These are phyloP conservation scores for Dynastes hyllus DNA, from an alignment of 2,888 invertebrate species.

Conservation along the genomic window DNA sequence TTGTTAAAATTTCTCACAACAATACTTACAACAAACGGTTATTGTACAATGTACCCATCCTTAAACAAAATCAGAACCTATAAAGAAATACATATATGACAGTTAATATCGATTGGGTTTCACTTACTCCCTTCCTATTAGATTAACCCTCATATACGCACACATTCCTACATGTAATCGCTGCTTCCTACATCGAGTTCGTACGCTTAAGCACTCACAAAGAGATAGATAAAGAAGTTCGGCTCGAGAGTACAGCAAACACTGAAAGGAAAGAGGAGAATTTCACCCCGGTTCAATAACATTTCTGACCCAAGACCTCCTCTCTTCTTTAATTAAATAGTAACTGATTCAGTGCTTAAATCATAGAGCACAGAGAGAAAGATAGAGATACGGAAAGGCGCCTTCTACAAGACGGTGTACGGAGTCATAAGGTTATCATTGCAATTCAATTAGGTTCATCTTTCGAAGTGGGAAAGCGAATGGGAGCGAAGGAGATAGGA, in stretches of 20 bases:
- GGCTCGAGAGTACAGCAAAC: not conserved
- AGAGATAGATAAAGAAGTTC: not conserved
- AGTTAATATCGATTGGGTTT: no score
- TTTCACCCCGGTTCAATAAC: constrained; percentile 17
- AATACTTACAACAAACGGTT: no score
- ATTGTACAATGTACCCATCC: no score
- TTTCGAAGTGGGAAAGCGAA: constrained; percentile 2
- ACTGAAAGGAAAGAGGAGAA: not conserved
- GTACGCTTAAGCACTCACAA: not conserved
- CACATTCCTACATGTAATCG: no score
- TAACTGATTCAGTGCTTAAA: constrained; percentile 56
- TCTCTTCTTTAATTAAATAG: constrained; percentile 56
- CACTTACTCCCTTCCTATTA: no score
- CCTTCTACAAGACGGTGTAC: not conserved
- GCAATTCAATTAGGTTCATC: constrained; percentile 55
- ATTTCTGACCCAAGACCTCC: constrained; percentile 36
- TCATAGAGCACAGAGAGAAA: constrained; percentile 50
- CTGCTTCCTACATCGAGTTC: not conserved
- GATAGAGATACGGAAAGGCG: no score
- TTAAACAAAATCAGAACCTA: no score
- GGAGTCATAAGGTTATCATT: constrained; percentile 50
- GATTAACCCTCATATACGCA: no score
- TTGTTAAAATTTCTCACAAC: no score
- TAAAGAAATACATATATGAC: no score
- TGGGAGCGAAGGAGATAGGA: not conserved